Base-by-base conservation (phyloP, 1,140 invertebrate genomes). In the Aradophagus sp. region DNA sequence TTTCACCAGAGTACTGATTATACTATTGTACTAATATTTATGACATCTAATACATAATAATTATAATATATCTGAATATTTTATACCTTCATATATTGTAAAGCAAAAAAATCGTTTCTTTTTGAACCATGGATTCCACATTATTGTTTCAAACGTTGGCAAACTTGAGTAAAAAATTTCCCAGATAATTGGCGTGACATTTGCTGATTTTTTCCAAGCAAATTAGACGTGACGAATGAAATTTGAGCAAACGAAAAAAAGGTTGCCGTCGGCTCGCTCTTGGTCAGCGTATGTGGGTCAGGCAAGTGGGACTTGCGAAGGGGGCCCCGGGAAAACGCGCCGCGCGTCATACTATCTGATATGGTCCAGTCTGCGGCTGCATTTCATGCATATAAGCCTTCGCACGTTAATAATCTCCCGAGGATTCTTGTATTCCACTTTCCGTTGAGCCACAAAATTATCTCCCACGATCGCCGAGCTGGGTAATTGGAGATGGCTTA, bases 291-390 rank as follows among this genome's bases (percentile, higher is more conserved):
- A 80, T 73, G 77, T 78, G 72, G 78, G 78, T 73, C 76, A 75
- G 42, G 41, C 67, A 80, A 77, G 78, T 80, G 73, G 77, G 77
- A 71, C 76, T 79, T 61, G 42, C 53, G 41, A 65, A 53, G 34
- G 23, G 23, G 36, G 62, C 58, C 53, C 38, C 50, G 16, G 58
- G 56, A 52, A 45, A 56, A 62, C 32, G 19, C 44, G 41, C 20
- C 48, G 44, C 52, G 52, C 62, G 62, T 73, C 69, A 62, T 67
- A 55, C 56, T 11, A 59, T 61, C 62, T 55, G 68, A 59, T 72
- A 59, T 68, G 55, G 53, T 68, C 65, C 65, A 68, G 45, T 45
- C 63, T 45, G 48, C 41, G 48, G 58, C 34, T 29, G 55, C 39
- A 47, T 59, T 42, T 66, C n/a, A 36, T 36, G 38, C n/a, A n/a